Base-by-base conservation (phyloP, 1,140 invertebrate genomes). In the Drosophila gunungcola region DNA sequence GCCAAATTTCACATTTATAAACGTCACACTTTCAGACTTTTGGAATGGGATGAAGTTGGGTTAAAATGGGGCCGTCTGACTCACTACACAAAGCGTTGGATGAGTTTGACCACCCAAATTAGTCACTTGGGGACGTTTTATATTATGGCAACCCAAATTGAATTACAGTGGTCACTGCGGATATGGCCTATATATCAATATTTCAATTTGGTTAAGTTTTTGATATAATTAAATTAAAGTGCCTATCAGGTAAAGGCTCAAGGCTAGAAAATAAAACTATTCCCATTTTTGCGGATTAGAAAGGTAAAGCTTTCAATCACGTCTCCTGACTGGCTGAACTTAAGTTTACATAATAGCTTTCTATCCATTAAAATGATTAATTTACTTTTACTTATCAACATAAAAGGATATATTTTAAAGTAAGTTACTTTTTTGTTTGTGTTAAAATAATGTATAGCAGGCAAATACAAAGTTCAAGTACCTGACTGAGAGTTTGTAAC, bases 71-170 rank as follows among this genome's bases (percentile, higher is more conserved):
- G 6, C 5, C 7, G 7, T 34, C 54, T 63, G 39, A 63, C 54
- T 63, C 56, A 64, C 10, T 32, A 9, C 10, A 10, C 4, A 56
- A 27, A 32, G 4, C 36, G 10, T 4, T 13, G 29, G 12, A 34
- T 42, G 45, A 34, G 32, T 21, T 34, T 48, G 12, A 13, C 13
- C 38, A 57, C 7, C 51, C 13, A 57, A 52, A 64, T 70, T 76
- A 80, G 53, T 80, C 78, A 63, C 32, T 76, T 52, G 63, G 78
- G 53, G 61, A 63, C 53, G 61, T 55, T 67, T 45, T 45, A 54
- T 68, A 13, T 41, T 32, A 41, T 56, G 13, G 25, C 25, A n/a
- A 32, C 10, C 9, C 13, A 39, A 56, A 61, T 55, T 61, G 12
- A 21, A 32, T 32, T 62, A 39, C 52, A 56, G 3, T 9, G 49